Base-by-base conservation (phyloP, 2,888 invertebrate genomes). In the Thera britannica region DNA sequence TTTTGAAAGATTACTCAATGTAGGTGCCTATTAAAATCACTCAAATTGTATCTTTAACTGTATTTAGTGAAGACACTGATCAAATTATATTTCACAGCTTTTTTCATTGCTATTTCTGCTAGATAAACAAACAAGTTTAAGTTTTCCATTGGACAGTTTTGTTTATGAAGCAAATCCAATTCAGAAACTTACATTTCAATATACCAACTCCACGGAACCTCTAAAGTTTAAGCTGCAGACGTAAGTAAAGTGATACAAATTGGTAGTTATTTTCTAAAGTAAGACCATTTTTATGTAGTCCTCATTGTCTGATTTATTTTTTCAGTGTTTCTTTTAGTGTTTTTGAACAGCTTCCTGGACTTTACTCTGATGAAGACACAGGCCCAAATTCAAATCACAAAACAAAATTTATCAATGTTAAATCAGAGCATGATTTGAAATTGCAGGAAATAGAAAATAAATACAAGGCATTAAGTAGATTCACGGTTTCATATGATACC, bases 301-400 rank as follows among this genome's bases (percentile, higher is more conserved):
- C 44, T 46, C 44, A 46, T 9, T 8, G 8, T 2, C 3, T 34
- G 4, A n/a, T 12, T 8, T 23, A 49, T 52, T 52, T 12, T 68
- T 68, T 60, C 56, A 68, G 68, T 6, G 49, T 38, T 44, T 68
- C 68, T 8, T 68, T 68, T 46, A 68, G 12, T 52, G 51, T 68
- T 5, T 57, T 64, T 57, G 68, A 68, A 52, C 62, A 63, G 3
- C 38, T 68, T 36, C 8, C 55, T 52, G 60, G 35, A 1, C 54
- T 60, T 2, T 35, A 67, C 35, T 36, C 41, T 46, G 23, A 60
- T n/a, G 46, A 54, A 49, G 52, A 46, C 34, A 49, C 58, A 41
- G 58, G n/a, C 11, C 11, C 12, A 3, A 56, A 41, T n/a, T 35
- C 34, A 35, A 2, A 55, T 36, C n/a, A 34, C 8, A 35, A 54